phyloP scores from a whole-genome alignment of 2,888 invertebrate genomes.

The Melangyna quadrimaculata region DNA sequence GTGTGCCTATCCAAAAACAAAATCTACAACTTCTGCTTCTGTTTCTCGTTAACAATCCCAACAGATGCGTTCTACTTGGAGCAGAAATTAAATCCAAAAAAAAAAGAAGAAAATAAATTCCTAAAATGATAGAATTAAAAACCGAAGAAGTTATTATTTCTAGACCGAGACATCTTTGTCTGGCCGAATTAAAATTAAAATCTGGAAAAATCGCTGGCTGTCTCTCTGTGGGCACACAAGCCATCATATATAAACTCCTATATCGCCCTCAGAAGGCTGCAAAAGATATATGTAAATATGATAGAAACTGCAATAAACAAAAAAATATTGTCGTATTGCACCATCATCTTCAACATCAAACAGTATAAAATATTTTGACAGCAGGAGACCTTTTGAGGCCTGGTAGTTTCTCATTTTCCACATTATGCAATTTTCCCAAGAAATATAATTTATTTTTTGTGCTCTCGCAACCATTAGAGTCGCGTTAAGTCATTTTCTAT shows the following conservation, averaged over 20 bases:
- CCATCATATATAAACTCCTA: not conserved
- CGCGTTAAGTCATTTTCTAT: slow-evolving; percentile 72
- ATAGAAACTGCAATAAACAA: not conserved
- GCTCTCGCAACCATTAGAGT: slow-evolving; percentile 56
- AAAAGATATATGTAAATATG: not conserved
- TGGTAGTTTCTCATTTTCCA: slow-evolving; percentile 78
- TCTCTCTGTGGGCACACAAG: slow-evolving; percentile 2
- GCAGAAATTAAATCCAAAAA: not conserved
- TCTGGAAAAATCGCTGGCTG: slow-evolving; percentile 48
- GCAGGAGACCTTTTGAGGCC: slow-evolving; percentile 44
- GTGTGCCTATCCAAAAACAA: slow-evolving; percentile 15
- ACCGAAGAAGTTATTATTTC: slow-evolving; percentile 75
- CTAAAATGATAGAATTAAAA: slow-evolving; percentile 19
- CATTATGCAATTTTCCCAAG: slow-evolving; percentile 80
- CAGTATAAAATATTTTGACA: slow-evolving; percentile 48
- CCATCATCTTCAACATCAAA: slow-evolving; percentile 59
- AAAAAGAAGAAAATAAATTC: not conserved
- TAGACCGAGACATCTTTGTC: slow-evolving; percentile 78
- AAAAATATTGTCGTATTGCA: not conserved
- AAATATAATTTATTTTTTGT: slow-evolving; percentile 76
- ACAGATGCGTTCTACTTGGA: slow-evolving; percentile 61
- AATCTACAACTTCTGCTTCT: slow-evolving; percentile 37
- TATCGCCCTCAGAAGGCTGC: slow-evolving; percentile 4
- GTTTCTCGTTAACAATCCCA: slow-evolving; percentile 63
- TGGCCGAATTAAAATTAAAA: slow-evolving; percentile 71